Evolutionary conservation across 2,797 vertebrate species (phyloP), one percentile per base, ranked within the genome.

Genomic region (Harpagifer antarcticus): DNA sequence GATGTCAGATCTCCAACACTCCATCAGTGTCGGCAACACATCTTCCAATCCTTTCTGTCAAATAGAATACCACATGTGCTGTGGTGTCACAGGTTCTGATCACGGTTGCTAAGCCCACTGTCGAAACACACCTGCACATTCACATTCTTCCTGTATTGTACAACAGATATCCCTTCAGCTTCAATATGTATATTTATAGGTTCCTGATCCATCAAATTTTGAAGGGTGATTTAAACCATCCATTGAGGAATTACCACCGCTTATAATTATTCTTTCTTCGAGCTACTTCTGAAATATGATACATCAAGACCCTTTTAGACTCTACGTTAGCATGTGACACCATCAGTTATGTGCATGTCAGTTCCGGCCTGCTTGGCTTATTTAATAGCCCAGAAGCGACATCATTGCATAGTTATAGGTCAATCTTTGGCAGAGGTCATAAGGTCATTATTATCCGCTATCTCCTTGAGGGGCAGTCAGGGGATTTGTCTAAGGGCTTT

Each of bases 401-500:
- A 19, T 68, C 31, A 12, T 23, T 48, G 44, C 61, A 3, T 60
- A 17, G 37, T 4, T 53, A 43, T 3, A 40, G 75, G 62, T 82
- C 63, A 58, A 20, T 57, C 62, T 76, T 50, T 50, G 42, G 23
- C 63, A 49, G 53, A 74, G 76, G 83, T 87, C 78, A 75, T 11
- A n/a, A 72, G 85, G 85, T 85, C 82, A 81, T 58, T 80, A 76
- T 13, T 71, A 84, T 87, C 68, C 33, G 23, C 47, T 63, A 33
- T 72, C 77, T 73, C 68, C 76, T 82, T 61, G 23, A 56, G 55
- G 55, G 75, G 14, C 15, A 16, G 68, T 77, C 78, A 12, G 13
- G 48, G 76, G 86, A 82, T 92, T 87, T 90, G 74, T 69, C 56
- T 55, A 48, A 70, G 81, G 64, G 56, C 20, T 3, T 83, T 89